A percentile compares a stretch with the other conserved stretches of the same genome.
phyloP scores from a whole-genome alignment of 2,797 vertebrate genomes.

The Petrocephalus sullivani region DNA sequence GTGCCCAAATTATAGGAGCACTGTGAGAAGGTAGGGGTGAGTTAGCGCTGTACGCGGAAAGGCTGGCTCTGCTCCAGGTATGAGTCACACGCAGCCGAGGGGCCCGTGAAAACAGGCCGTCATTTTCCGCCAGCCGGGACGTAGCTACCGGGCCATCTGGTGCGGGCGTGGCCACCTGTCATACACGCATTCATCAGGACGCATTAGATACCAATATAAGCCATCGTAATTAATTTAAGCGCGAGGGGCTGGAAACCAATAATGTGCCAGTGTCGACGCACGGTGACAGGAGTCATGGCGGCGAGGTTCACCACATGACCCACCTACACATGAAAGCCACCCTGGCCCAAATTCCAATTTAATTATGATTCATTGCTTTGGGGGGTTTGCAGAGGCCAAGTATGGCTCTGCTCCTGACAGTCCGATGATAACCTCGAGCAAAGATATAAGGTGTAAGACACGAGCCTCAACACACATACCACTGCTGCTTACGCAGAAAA shows the following conservation, averaged over 20 bases:
- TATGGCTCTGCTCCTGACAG: background rate
- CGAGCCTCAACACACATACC: background rate
- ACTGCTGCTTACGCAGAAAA: background rate
- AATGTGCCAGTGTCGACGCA: background rate
- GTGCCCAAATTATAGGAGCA: background rate
- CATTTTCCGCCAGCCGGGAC: background rate
- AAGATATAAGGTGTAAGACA: background rate
- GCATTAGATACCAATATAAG: background rate
- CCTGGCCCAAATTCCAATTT: background rate
- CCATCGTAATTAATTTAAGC: background rate
- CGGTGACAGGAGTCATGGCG: background rate
- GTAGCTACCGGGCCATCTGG: background rate
- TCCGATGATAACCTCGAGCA: background rate
- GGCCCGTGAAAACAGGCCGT: background rate
- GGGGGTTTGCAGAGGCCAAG: background rate
- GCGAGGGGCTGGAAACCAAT: background rate
- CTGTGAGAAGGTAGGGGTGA: background rate
- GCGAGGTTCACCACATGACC: background rate
- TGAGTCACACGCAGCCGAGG: background rate
- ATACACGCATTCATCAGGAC: background rate
- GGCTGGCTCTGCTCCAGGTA: background rate
- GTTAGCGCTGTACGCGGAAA: background rate
- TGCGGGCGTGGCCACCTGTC: background rate
- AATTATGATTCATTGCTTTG: background rate
- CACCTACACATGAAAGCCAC: background rate